Evolutionary conservation across 2,888 invertebrate species (phyloP).

Genomic region (Tinea pellionella): DNA sequence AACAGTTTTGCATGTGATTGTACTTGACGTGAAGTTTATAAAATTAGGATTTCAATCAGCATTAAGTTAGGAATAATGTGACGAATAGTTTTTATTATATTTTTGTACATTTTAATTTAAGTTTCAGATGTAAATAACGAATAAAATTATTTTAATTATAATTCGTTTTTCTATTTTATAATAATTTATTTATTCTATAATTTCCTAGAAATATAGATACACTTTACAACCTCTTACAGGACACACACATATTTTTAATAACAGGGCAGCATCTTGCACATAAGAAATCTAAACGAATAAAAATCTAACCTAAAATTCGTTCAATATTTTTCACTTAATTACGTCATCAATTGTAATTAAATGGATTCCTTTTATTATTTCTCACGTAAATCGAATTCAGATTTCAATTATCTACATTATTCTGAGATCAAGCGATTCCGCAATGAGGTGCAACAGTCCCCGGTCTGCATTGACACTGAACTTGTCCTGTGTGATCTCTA

Average conservation of each 20-base stretch:
- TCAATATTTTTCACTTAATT: too few relatives aligned
- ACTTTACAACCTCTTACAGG: too few relatives aligned
- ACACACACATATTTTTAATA: too few relatives aligned
- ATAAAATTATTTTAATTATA: neutral
- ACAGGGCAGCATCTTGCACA: too few relatives aligned
- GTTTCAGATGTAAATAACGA: neutral
- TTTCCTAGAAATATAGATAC: too few relatives aligned
- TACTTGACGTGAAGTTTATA: neutral
- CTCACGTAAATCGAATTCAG: too few relatives aligned
- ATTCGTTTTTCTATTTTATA: neutral
- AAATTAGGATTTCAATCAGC: too few relatives aligned
- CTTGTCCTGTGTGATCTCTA: constrained; percentile 39
- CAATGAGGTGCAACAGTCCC: neutral
- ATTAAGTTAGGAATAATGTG: neutral
- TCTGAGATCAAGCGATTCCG: neutral
- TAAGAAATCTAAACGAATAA: too few relatives aligned
- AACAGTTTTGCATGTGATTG: neutral
- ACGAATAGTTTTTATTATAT: neutral
- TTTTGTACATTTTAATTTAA: neutral
- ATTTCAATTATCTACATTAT: too few relatives aligned
- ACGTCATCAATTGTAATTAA: too few relatives aligned
- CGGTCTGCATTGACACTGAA: constrained; percentile 72
- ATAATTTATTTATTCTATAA: neutral
- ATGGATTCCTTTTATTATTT: too few relatives aligned
- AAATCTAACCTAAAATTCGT: too few relatives aligned